phyloP scores from a whole-genome alignment of 2,888 invertebrate species.

The Poecilobothrus nobilitatus region DNA sequence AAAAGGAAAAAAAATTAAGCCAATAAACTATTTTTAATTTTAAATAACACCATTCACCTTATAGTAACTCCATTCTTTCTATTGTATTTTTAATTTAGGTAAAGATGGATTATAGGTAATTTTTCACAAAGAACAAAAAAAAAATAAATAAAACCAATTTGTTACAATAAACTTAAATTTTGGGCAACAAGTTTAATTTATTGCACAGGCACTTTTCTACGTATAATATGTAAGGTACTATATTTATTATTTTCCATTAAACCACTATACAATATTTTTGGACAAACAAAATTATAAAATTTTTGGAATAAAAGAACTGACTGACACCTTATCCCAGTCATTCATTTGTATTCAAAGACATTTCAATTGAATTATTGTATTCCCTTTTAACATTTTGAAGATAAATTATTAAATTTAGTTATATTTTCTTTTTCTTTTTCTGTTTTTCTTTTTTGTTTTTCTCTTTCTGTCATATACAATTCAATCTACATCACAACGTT shows the following conservation, averaged over 20 bases:
- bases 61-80: neutral
- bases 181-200: neutral
- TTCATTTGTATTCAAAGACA: neutral
- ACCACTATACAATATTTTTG: neutral
- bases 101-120: neutral
- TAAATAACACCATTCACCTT: neutral
- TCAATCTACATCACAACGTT: too few relatives aligned
- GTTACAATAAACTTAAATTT: neutral
- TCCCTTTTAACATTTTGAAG: neutral
- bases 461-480: neutral
- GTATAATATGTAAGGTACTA: too few relatives aligned
- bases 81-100: neutral
- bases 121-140: neutral
- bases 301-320: neutral
- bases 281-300: neutral
- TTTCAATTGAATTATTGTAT: neutral
- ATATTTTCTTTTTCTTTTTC: neutral
- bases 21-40: too few relatives aligned
- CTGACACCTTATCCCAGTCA: neutral
- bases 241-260: neutral
- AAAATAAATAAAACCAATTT: too few relatives aligned
- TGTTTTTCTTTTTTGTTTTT: too few relatives aligned
- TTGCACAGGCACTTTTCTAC: neutral
- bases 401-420: neutral
- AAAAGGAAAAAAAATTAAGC: too few relatives aligned